These are phyloP conservation scores for Chunga burmeisteri DNA, from an alignment of 2,113 vertebrate genomes.

Conservation along the genomic window DNA sequence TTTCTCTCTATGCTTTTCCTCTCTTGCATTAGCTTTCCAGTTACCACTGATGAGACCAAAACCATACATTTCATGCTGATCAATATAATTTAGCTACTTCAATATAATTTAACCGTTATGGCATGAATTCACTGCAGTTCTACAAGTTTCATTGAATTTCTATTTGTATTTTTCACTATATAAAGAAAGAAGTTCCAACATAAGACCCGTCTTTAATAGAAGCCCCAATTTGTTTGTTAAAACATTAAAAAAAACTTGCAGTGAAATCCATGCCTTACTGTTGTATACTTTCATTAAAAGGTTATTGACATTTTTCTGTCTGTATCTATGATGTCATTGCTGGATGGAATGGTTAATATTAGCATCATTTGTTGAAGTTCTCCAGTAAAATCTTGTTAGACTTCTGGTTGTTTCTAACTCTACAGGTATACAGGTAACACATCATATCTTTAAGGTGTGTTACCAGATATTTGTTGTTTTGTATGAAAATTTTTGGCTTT, in stretches of 20 bases:
- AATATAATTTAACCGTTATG: conserved; percentile 33
- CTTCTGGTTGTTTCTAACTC: neutral
- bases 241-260: neutral
- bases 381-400: neutral
- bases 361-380: neutral
- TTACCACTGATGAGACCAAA: conserved; percentile 1
- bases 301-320: neutral
- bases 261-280: conserved; percentile 30
- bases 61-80: conserved; percentile 53
- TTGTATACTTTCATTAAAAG: conserved; percentile 30
- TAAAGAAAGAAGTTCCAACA: neutral
- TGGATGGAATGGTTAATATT: neutral
- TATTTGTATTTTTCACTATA: neutral
- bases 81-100: conserved; percentile 39
- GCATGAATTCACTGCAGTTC: conserved; percentile 53
- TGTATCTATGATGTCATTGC: neutral
- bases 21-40: conserved; percentile 17
- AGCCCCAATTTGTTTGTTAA: neutral
- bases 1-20: conserved; percentile 10
- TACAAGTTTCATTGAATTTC: neutral
- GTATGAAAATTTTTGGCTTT: neutral
- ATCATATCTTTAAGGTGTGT: neutral
- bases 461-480: neutral
- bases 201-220: neutral
- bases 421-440: neutral